Conservation (phyloP, 2,113 vertebrate genomes). For the Chascanopsetta lugubris region DNA sequence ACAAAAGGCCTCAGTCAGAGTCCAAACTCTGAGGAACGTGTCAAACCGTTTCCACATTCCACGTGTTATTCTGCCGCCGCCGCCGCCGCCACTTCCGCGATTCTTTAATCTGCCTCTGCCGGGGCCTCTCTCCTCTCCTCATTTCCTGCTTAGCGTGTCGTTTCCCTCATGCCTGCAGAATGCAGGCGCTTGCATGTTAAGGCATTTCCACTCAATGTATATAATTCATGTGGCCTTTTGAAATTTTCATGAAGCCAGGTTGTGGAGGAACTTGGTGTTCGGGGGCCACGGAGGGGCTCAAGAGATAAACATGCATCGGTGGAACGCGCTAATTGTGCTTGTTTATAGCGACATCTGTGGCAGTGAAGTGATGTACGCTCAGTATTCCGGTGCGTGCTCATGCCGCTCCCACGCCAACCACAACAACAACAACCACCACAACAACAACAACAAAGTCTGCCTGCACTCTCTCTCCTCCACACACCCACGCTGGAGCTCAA, state of each 20-base stretch:
- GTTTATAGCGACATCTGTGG: too few relatives aligned
- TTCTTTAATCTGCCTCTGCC: conserved; percentile 7
- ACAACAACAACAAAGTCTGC: too few relatives aligned
- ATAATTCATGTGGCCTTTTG: conserved; percentile 54
- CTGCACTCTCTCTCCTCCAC: too few relatives aligned
- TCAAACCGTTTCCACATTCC: conserved; percentile 13
- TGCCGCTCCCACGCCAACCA: too few relatives aligned
- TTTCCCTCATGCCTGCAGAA: conserved; percentile 7
- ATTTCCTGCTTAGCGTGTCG: conserved; percentile 17
- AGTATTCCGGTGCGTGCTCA: too few relatives aligned
- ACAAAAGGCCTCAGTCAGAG: background rate
- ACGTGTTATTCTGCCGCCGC: background rate
- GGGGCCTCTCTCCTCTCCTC: background rate
- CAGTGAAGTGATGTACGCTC: too few relatives aligned
- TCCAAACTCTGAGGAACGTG: conserved; percentile 15
- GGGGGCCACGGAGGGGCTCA: background rate
- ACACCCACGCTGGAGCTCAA: too few relatives aligned
- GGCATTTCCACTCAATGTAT: conserved; percentile 28
- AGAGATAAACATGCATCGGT: conserved; percentile 21
- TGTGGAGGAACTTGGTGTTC: conserved; percentile 12
- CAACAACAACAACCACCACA: too few relatives aligned
- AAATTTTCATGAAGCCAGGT: conserved; percentile 52
- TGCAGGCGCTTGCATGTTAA: conserved; percentile 27
- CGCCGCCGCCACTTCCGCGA: background rate
- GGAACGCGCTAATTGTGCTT: too few relatives aligned